Percentiles rank a stretch among this genome's conserved stretches.
Conservation (phyloP, 2,113 vertebrate genomes). For the Okapia johnstoni region DNA sequence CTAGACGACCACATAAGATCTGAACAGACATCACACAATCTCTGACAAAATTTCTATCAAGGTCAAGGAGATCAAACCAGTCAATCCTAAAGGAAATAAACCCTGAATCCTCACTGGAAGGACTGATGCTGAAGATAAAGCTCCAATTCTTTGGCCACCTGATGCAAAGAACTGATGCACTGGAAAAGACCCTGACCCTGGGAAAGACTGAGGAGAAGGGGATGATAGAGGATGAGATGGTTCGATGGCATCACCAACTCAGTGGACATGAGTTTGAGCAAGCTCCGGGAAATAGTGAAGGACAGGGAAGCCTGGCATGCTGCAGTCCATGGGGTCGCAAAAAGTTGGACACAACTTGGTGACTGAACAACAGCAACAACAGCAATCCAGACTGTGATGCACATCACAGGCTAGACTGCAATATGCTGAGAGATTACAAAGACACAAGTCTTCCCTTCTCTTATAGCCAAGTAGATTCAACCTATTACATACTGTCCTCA, state of each 20-base stretch:
- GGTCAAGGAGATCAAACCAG: neutral
- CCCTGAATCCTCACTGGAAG: neutral
- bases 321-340: neutral
- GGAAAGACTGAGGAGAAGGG: neutral
- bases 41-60: neutral
- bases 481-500: neutral
- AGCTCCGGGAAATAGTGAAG: neutral
- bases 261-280: neutral
- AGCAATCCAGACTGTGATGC: neutral
- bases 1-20: neutral
- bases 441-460: neutral
- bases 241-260: neutral
- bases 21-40: neutral
- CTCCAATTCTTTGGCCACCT: neutral
- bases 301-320: neutral
- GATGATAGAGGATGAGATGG: neutral
- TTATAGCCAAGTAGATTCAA: neutral
- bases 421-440: neutral
- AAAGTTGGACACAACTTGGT: neutral
- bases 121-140: neutral
- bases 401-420: neutral
- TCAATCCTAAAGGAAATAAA: neutral
- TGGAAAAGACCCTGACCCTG: neutral
- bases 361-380: neutral
- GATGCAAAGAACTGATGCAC: neutral